Base-by-base conservation (phyloP, 2,888 invertebrate species). In the Epicampocera succincta region DNA sequence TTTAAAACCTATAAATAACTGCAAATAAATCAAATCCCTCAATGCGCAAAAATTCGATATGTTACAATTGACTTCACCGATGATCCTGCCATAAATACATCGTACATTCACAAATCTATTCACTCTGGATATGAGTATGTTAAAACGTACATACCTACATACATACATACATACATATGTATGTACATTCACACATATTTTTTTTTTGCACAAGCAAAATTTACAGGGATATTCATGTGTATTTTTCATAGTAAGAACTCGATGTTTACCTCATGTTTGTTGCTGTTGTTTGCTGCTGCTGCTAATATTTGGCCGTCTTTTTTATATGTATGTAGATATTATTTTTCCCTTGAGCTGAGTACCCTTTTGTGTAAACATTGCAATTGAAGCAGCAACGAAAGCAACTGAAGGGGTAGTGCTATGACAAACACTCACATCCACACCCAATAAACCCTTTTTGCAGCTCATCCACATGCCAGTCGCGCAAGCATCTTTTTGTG, bases 41-140 rank as follows among this genome's bases (percentile, higher is more conserved):
- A 89, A 89, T 89, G 87, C 86, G 86, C 86, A 89, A 89, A 78
- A 89, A 89, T 90, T 90, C 88, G 89, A 89, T 88, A 87, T 89
- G 90, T 90, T 90, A 90, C 90, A 90, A 90, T 90, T 90, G 90
- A 90, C 90, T 90, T 90, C 87, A 86, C 87, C 87, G 87, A 88
- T 89, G 84, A 85, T 82, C 81, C 81, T 74, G 81, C 81, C 81
- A 78, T 77, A 77, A 74, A 82, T 74, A 77, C 63, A 77, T 68
- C 40, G 52, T 25, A 74, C 46, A 52, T 33, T 72, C 48, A 73
- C 58, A 61, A 68, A 71, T 66, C 65, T 38, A 54, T 40, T 54
- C 61, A 61, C 38, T 42, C 54, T 19, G 46, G 29, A 56, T 58
- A 19, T 40, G 40, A 58, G 15, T 48, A 74, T 38, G 21, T 46